A percentile compares a stretch with the other conserved stretches of the same genome.
phyloP scores from a whole-genome alignment of 2,113 vertebrate species.

The Phyllopteryx taeniolatus region DNA sequence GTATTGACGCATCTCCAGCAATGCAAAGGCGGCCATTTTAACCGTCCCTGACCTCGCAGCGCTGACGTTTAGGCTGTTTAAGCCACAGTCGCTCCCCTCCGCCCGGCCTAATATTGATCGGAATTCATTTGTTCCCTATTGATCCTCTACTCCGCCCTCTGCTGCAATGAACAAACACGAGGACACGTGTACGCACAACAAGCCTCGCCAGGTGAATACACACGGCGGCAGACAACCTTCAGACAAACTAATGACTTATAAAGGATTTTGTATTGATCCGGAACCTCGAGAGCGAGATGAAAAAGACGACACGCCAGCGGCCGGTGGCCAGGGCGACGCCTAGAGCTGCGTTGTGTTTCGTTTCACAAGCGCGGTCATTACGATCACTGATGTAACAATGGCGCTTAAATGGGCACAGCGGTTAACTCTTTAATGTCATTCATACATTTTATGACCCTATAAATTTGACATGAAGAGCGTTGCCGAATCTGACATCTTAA shows the following conservation, averaged over 20 bases:
- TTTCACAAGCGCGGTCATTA: constrained; percentile 37
- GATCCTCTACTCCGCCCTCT: constrained; percentile 72
- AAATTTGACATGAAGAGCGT: too few species aligned
- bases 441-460: background rate
- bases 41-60: constrained; percentile 43
- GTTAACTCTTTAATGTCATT: background rate
- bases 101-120: constrained; percentile 67
- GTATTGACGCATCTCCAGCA: too few species aligned
- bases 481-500: background rate
- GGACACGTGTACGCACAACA: constrained; percentile 42
- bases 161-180: constrained; percentile 74
- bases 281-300: constrained; percentile 56
- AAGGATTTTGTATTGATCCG: constrained; percentile 62
- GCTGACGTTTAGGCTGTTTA: constrained; percentile 43
- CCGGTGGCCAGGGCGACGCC: constrained; percentile 40
- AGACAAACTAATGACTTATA: constrained; percentile 59
- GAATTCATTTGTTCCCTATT: constrained; percentile 76
- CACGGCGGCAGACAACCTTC: constrained; percentile 22
- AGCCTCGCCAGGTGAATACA: constrained; percentile 30
- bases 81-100: constrained; percentile 61
- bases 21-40: constrained; percentile 29
- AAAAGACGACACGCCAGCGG: constrained; percentile 33
- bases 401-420: constrained; percentile 20
- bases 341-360: constrained; percentile 42
- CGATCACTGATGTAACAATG: constrained; percentile 33